A percentile compares a stretch with the other conserved stretches of the same genome.
phyloP scores from a whole-genome alignment of 2,888 invertebrate species.

The Gisinianus flammeolus region DNA sequence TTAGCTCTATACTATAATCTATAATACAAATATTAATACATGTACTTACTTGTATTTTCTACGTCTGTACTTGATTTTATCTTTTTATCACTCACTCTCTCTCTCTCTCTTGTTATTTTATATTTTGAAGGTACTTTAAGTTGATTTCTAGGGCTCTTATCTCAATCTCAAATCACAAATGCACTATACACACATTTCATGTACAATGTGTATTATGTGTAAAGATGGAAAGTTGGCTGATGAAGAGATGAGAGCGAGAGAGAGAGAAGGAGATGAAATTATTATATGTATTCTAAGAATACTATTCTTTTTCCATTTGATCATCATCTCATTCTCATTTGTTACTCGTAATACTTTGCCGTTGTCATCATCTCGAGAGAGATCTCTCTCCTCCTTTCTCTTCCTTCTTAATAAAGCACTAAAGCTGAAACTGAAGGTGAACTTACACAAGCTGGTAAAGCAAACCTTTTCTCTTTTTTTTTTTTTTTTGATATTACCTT shows the following conservation, averaged over 20 bases:
- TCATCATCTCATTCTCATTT: not conserved
- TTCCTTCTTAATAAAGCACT: too few species aligned
- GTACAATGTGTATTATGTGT: not conserved
- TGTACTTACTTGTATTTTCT: not conserved
- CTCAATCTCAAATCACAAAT: slow-evolving; percentile 9
- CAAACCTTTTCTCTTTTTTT: too few species aligned
- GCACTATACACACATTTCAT: not conserved
- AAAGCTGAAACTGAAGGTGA: too few species aligned
- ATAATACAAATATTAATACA: not conserved
- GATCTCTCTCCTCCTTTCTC: too few species aligned
- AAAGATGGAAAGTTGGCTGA: not conserved
- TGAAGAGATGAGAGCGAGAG: not conserved
- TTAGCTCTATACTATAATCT: not conserved
- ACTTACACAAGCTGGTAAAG: too few species aligned
- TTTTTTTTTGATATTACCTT: too few species aligned
- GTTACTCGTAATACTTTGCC: not conserved
- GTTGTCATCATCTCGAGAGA: too few species aligned
- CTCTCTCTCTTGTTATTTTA: not conserved
- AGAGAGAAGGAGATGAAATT: not conserved
- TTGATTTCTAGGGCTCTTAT: slow-evolving; percentile 33
- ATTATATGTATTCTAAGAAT: too few species aligned
- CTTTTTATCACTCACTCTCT: slow-evolving; percentile 27
- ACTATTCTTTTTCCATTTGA: not conserved
- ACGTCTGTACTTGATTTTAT: not conserved
- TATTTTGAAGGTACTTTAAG: slow-evolving; percentile 21